Base-by-base conservation (phyloP, 2,113 vertebrate genomes). In the Petromus typicus region DNA sequence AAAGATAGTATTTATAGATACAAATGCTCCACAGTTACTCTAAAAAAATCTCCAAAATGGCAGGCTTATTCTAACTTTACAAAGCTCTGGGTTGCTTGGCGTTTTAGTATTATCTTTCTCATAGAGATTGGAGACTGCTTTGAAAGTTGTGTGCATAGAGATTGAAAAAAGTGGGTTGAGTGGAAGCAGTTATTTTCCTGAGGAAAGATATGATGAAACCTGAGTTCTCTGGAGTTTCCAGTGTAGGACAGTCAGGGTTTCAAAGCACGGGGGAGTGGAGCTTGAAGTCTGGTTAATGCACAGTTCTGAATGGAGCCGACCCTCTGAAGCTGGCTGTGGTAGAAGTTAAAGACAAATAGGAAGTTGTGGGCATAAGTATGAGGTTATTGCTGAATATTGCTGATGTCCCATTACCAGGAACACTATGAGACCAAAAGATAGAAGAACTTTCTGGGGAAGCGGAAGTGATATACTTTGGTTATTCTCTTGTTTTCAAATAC, bases 1-100 rank as follows among this genome's bases (percentile, higher is more conserved):
- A 81, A 54, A 40, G 51, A 78, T 27, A 95, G 20, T 90, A 67
- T 92, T 89, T 71, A 80, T 90, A 76, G 37, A 40, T 40, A 30
- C 69, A 86, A 66, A 73, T 23, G 51, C 66, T 67, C 85, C 45
- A 20, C 34, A 94, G 1, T 94, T 86, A 69, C 78, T 78, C 27
- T 63, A 83, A 82, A 79, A 51, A 94, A 92, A 76, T 34, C 34
- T 67, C 48, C 73, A 83, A 89, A 66, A 66, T 85, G n/a, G 0
- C 14, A 51, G 2, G 78, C 63, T 64, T 71, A 17, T 71, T 90
- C 34, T 73, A 94, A 85, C 63, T 92, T 82, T 45, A 14, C 80
- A 12, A 95, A 84, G 85, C 82, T 75, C 79, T 45, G 64, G 25
- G 17, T 86, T 83, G 8, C n/a, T 87, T 78, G 40, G 54, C 67